A percentile compares a stretch with the other conserved stretches of the same genome.
These are phyloP conservation scores for Linnaemya tessellans DNA, from an alignment of 2,888 invertebrate genomes.

Conservation along the genomic window DNA sequence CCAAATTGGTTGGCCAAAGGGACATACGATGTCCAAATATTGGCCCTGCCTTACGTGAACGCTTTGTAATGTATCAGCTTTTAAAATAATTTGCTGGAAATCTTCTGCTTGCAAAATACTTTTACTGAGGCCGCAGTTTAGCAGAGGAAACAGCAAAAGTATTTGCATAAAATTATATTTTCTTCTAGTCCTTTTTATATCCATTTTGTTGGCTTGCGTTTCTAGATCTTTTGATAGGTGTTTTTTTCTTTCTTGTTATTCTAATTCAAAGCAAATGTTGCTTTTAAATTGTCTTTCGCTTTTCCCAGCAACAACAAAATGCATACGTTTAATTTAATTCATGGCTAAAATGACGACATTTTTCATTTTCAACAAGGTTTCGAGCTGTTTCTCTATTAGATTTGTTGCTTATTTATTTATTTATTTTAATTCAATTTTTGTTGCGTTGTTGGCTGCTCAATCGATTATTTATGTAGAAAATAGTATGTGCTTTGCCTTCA, in stretches of 20 bases:
- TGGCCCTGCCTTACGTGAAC: conserved; percentile 34
- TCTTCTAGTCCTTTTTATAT: conserved; percentile 56
- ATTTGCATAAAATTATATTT: conserved; percentile 13
- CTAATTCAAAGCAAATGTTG: background rate
- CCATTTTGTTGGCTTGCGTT: conserved; percentile 25
- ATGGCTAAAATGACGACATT: conserved; percentile 69
- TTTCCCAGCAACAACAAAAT: background rate
- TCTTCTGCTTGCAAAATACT: conserved; percentile 10
- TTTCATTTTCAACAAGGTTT: conserved; percentile 47
- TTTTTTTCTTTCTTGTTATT: background rate
- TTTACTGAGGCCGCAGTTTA: background rate
- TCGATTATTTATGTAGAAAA: conserved; percentile 73
- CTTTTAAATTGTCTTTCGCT: background rate
- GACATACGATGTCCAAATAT: conserved; percentile 71
- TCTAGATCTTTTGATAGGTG: background rate
- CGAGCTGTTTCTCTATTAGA: conserved; percentile 63
- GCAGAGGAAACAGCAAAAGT: conserved; percentile 12
- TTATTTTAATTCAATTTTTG: conserved; percentile 43
- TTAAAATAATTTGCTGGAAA: conserved; percentile 19
- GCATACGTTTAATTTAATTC: conserved; percentile 34
- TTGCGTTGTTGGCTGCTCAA: conserved; percentile 62
- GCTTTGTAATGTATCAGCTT: background rate
- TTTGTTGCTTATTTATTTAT: conserved; percentile 45
- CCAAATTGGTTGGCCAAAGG: conserved; percentile 73
- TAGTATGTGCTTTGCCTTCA: conserved; percentile 79